A percentile compares a stretch with the other conserved stretches of the same genome.
Evolutionary conservation across 2,797 vertebrate genomes (phyloP).

Genomic region (Rhinichthys osculus): DNA sequence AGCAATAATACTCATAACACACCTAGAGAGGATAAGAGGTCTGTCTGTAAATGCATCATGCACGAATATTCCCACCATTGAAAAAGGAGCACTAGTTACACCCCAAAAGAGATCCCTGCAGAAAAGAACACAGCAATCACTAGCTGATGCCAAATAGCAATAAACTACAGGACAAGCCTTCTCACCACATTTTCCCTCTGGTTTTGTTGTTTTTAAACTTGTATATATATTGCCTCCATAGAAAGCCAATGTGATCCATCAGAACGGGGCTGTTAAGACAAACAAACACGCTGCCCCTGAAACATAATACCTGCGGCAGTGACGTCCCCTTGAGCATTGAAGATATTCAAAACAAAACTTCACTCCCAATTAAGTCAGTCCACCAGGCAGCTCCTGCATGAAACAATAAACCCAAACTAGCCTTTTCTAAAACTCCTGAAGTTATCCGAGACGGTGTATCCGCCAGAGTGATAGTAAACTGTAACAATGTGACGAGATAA

Average conservation of each 20-base stretch:
- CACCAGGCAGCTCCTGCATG: not conserved
- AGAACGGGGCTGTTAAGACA: not conserved
- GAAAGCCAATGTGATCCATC: conserved; percentile 19
- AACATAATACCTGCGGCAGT: conserved; percentile 5
- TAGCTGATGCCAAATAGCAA: not conserved
- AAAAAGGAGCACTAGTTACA: not conserved
- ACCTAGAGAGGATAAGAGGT: not conserved
- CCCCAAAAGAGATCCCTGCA: not conserved
- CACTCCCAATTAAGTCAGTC: conserved; percentile 17
- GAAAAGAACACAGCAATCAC: not conserved
- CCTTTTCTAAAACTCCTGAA: not conserved
- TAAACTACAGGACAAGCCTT: not conserved
- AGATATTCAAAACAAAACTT: conserved; percentile 37
- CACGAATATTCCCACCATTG: not conserved
- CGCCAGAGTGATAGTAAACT: not conserved
- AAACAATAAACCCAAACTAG: conserved; percentile 9
- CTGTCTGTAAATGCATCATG: not conserved
- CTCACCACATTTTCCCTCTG: not conserved
- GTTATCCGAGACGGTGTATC: not conserved
- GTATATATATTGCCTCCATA: not conserved
- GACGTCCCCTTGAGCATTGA: conserved; percentile 18
- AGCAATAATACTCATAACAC: not conserved
- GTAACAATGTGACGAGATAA: not conserved
- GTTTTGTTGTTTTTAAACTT: conserved; percentile 7
- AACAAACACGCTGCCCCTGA: conserved; percentile 35